phyloP scores from a whole-genome alignment of 2,888 invertebrate species.

The Cynaeus angustus region DNA sequence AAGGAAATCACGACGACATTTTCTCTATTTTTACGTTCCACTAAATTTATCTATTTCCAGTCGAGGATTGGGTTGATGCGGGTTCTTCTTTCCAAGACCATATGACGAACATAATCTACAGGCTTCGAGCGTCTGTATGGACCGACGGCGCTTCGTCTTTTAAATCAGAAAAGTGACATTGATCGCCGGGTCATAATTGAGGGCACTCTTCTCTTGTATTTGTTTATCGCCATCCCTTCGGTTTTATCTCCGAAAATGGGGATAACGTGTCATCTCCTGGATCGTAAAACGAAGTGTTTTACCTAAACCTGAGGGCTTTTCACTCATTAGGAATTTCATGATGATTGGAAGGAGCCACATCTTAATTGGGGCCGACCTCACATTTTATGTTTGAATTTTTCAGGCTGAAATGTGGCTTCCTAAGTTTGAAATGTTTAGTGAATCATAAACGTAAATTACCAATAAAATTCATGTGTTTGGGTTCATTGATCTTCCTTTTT shows the following conservation, averaged over 20 bases:
- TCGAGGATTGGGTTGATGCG: constrained; percentile 21
- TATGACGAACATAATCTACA: constrained; percentile 29
- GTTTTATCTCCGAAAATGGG: background rate
- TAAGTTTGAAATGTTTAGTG: constrained; percentile 21
- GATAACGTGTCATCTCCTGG: constrained; percentile 14
- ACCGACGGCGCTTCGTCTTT: constrained; percentile 19
- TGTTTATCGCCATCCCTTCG: background rate
- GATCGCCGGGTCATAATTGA: background rate
- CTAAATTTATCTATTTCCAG: constrained; percentile 20
- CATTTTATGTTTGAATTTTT: constrained; percentile 9
- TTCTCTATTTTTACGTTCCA: constrained; percentile 12
- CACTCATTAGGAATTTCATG: constrained; percentile 14
- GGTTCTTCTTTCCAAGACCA: constrained; percentile 16
- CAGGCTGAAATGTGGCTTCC: too few species aligned
- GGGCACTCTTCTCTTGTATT: too few species aligned
- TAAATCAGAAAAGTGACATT: constrained; percentile 16
- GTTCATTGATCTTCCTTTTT: constrained; percentile 24
- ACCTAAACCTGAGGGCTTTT: constrained; percentile 18
- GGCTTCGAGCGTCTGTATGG: constrained; percentile 22
- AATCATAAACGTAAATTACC: constrained; percentile 22
- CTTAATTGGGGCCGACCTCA: constrained; percentile 6
- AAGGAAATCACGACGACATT: background rate
- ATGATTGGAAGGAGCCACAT: constrained; percentile 10
- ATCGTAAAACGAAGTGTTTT: constrained; percentile 19
- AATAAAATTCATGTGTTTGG: constrained; percentile 18